A percentile compares a stretch with the other conserved stretches of the same genome.
These are phyloP conservation scores for Rhinophrynus dorsalis DNA, from an alignment of 2,797 vertebrate species.

Conservation along the genomic window DNA sequence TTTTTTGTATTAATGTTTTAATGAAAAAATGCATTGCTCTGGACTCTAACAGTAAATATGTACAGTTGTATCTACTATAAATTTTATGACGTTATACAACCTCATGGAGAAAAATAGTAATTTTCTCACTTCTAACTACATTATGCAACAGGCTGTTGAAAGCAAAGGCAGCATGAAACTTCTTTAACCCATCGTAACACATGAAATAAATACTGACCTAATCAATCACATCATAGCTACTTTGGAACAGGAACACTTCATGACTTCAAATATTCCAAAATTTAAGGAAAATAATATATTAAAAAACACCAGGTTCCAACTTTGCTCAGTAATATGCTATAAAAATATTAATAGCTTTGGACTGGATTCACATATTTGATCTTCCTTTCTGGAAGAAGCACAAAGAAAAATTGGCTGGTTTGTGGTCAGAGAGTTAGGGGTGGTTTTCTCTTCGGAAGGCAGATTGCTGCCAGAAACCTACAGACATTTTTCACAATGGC, in stretches of 20 bases:
- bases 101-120: too few species aligned
- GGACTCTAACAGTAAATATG: too few species aligned
- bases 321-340: constrained; percentile 56
- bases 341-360: constrained; percentile 78
- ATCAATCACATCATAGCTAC: constrained; percentile 14
- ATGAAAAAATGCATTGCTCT: too few species aligned
- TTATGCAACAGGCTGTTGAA: constrained; percentile 10
- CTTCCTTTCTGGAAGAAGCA: constrained; percentile 76
- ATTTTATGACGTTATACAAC: too few species aligned
- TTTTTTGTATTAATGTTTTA: too few species aligned
- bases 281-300: constrained; percentile 51
- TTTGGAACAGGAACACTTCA: constrained; percentile 28
- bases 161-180: constrained; percentile 34
- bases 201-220: constrained; percentile 35
- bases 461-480: constrained; percentile 58
- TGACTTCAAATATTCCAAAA: constrained; percentile 47
- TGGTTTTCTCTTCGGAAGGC: constrained; percentile 56
- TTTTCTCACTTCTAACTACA: too few species aligned
- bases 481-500: constrained; percentile 49
- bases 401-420: constrained; percentile 71
- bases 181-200: constrained; percentile 22
- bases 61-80: too few species aligned
- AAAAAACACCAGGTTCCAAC: constrained; percentile 49
- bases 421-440: constrained; percentile 58
- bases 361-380: constrained; percentile 74